Evolutionary conservation across 2,797 vertebrate species (phyloP).

Genomic region (Propithecus perrieri): DNA sequence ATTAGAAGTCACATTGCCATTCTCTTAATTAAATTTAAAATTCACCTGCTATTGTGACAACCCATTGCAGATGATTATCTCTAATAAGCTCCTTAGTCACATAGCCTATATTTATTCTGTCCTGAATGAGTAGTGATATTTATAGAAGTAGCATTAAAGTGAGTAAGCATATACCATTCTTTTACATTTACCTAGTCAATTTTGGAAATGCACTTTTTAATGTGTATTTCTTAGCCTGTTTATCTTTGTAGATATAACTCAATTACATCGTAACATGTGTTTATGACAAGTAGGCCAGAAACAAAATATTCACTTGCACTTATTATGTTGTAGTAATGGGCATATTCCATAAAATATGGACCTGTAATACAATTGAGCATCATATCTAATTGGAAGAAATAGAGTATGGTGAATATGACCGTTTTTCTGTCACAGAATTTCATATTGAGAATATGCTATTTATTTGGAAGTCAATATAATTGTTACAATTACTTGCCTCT

Average conservation of each 20-base stretch:
- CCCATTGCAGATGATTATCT: constrained; percentile 66
- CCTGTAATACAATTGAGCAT: neutral
- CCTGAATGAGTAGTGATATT: constrained; percentile 67
- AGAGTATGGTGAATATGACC: neutral
- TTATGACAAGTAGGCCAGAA: neutral
- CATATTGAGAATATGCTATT: neutral
- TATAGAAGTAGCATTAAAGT: constrained; percentile 74
- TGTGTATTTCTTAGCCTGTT: neutral
- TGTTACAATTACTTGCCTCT: neutral
- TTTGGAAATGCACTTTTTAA: neutral
- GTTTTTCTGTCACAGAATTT: neutral
- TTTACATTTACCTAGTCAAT: neutral
- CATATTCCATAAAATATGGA: neutral
- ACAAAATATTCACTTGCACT: neutral
- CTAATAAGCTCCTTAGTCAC: constrained; percentile 80
- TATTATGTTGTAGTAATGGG: neutral
- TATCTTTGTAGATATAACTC: neutral
- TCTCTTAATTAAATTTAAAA: neutral
- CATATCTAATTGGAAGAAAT: neutral
- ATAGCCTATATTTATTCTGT: constrained; percentile 67
- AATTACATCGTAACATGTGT: neutral
- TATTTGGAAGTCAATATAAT: neutral
- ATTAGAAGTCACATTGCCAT: neutral
- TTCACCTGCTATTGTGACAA: constrained; percentile 65
- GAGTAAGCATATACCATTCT: neutral